These are phyloP conservation scores for Morpho achilles DNA, from an alignment of 2,888 invertebrate genomes.

Conservation along the genomic window DNA sequence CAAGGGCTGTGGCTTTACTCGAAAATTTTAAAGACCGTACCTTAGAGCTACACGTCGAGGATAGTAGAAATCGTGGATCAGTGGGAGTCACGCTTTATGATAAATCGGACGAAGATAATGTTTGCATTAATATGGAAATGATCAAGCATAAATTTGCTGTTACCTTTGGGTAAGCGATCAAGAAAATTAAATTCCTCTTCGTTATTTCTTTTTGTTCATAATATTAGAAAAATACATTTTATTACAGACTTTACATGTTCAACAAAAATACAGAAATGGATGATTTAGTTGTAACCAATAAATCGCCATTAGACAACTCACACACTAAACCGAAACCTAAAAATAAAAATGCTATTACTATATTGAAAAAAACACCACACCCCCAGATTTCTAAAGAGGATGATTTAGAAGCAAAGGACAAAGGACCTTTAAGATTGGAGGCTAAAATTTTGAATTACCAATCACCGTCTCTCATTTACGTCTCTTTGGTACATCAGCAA, in stretches of 20 bases:
- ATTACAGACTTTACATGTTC: constrained; percentile 50
- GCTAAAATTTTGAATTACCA: constrained; percentile 70
- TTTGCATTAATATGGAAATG: constrained; percentile 62
- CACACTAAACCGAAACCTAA: constrained; percentile 28
- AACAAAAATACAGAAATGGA: constrained; percentile 42
- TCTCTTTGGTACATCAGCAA: constrained; percentile 70
- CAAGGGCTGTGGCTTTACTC: constrained; percentile 50
- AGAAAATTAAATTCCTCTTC: neutral
- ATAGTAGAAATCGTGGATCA: constrained; percentile 44
- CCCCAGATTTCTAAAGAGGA: constrained; percentile 33
- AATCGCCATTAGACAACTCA: constrained; percentile 39
- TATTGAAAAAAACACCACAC: constrained; percentile 36
- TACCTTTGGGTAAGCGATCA: constrained; percentile 52
- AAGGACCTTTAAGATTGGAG: constrained; percentile 69
- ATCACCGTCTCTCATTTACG: constrained; percentile 81
- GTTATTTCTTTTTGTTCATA: neutral
- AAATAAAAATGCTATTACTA: constrained; percentile 29
- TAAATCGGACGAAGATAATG: constrained; percentile 40
- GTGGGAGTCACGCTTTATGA: constrained; percentile 57
- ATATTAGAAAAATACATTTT: constrained; percentile 1
- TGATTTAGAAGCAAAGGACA: constrained; percentile 60
- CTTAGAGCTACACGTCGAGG: constrained; percentile 54
- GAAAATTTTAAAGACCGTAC: constrained; percentile 38
- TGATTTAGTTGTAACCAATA: constrained; percentile 45
- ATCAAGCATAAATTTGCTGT: constrained; percentile 61